A percentile compares a stretch with the other conserved stretches of the same genome.
Evolutionary conservation across 2,797 vertebrate genomes (phyloP).

Genomic region (Microhierax caerulescens): DNA sequence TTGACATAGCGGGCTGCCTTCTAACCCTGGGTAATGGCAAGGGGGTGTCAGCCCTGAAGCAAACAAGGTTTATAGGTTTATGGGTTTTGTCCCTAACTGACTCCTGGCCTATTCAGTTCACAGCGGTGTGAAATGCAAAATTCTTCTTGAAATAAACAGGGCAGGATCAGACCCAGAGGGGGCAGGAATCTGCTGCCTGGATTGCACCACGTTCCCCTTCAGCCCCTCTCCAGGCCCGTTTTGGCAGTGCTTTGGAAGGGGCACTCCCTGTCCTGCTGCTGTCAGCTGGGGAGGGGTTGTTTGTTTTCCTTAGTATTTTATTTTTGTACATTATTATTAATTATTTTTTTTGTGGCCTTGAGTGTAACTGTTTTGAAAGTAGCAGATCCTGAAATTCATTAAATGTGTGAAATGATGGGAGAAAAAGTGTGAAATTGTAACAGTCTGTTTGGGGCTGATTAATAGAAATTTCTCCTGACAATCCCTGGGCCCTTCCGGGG

Average conservation of each 20-base stretch:
- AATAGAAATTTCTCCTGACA: slow-evolving; percentile 81
- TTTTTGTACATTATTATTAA: background rate
- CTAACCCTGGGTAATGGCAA: background rate
- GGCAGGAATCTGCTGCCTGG: background rate
- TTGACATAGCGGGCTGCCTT: background rate
- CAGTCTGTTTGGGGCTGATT: slow-evolving; percentile 80
- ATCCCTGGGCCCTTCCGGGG: slow-evolving; percentile 75
- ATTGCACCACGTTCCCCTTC: background rate
- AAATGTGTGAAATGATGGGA: slow-evolving; percentile 79
- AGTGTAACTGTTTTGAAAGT: slow-evolving; percentile 70
- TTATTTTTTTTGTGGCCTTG: background rate
- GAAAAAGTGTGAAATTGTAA: slow-evolving; percentile 83
- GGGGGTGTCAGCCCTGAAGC: background rate
- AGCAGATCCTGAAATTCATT: slow-evolving; percentile 74
- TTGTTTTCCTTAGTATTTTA: slow-evolving; percentile 5
- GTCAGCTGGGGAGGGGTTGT: background rate
- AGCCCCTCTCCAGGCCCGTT: background rate
- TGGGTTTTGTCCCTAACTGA: background rate
- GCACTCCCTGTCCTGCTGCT: slow-evolving; percentile 12
- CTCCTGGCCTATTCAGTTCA: background rate
- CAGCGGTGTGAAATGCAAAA: background rate
- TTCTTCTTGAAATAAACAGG: background rate
- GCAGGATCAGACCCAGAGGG: background rate
- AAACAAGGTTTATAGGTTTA: background rate
- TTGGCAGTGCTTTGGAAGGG: background rate